Base-by-base conservation (phyloP, 1,140 invertebrate genomes). In the Ips nitidus region DNA sequence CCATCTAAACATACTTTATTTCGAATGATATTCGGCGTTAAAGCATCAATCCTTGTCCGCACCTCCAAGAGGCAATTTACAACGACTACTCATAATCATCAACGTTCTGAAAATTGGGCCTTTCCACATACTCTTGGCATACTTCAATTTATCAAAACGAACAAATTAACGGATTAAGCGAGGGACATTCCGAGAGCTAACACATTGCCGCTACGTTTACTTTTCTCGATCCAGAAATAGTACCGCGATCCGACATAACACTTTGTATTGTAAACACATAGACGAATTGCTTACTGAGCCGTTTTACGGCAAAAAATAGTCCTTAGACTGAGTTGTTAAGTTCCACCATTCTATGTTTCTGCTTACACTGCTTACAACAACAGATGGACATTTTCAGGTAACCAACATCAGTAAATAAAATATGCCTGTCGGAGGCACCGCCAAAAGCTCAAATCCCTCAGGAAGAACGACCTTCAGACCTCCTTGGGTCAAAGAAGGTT, bases 401-500 rank as follows among this genome's bases (percentile, higher is more conserved):
- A 22, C 45, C 45, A 1, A 50, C 2, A 50, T 1, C 6, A 50
- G 22, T 6, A 2, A 22, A 2, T 8, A 50, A 7, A 2, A 62
- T 56, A 78, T 78, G 77, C 77, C 77, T 36, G 70, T 73, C 6
- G 75, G 74, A n/a, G 72, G 69, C 55, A 71, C 70, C 41, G 69
- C 67, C 8, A 70, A 73, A 52, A 61, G 69, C 41, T 63, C 66
- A 6, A 75, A 75, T 52, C 60, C 73, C 1, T 73, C 71, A 4
- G 69, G 70, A 52, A 84, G 88, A 70, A 87, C 86, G 58, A 90
- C 88, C 67, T 91, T 91, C 77, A 84, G 91, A 60, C 91, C 91
- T 7, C 91, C 91, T 5, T 93, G 91, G 91, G 90, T 93, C 8
- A 92, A 91, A 78, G 90, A 91, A 69, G 90, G 89, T 50, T 82